Base-by-base conservation (phyloP, 1,140 invertebrate genomes). In the Drosophila bifasciata region DNA sequence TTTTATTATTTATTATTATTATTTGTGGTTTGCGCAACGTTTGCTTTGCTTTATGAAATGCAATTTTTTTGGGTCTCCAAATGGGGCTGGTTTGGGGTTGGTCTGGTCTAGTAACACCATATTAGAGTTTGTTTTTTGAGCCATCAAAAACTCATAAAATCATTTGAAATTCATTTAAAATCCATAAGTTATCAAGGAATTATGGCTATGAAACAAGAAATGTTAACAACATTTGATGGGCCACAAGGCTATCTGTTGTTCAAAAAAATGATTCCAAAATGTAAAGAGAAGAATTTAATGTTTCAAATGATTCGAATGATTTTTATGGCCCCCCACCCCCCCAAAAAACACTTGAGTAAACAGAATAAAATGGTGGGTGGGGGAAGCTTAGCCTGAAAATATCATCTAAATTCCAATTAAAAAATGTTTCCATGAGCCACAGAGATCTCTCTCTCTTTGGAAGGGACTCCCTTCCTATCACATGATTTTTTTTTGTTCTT, bases 101-200 rank as follows among this genome's bases (percentile, higher is more conserved):
- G 46, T n/a, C 17, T 36, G 69, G 50, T 28, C 28, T 8, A 13
- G 77, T 58, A 79, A 80, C 70, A 72, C 68, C 68, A 59, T 59
- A 83, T 68, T 46, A 58, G 15, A 58, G 69, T 66, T 57, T 32
- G 51, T 76, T 63, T 64, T 69, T 59, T 36, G 32, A 5, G 32
- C 32, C 62, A 68, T 83, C 66, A 84, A 83, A 83, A 83, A 75
- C 41, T 45, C 69, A 84, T 70, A 62, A 78, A 83, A 75, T 79
- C 79, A 52, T 83, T 83, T 83, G 64, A 84, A 66, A 84, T 78
- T 83, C 44, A 83, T 83, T 83, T 84, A 83, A 83, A 83, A 74
- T 36, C 40, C 74, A 78, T 84, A 83, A 74, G 32, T 77, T 62
- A 48, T 64, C 13, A 28, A 11, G 32, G 25, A 50, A 50, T 67